Base-by-base conservation (phyloP, 2,888 invertebrate genomes). In the Cataglyphis livida region DNA sequence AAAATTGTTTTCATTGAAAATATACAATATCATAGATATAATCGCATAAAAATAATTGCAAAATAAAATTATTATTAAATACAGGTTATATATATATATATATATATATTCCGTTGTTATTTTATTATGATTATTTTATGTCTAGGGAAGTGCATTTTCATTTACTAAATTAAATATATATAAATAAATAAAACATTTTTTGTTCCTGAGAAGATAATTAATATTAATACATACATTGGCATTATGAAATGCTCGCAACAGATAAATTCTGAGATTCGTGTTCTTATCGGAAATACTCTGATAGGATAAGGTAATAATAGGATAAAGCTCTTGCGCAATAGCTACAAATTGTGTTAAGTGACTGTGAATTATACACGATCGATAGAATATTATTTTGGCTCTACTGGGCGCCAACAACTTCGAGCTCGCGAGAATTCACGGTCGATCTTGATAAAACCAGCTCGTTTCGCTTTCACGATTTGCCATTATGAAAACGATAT, bases 301-400 rank as follows among this genome's bases (percentile, higher is more conserved):
- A 79, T 18, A 32, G 71, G 73, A 79, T 79, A 71, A 71, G 44
- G 44, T 25, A 71, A 61, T 79, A 79, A 79, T 71, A 48, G 73
- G 59, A 79, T 79, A 48, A 79, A 79, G 44, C 78, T 44, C 44
- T 35, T 5, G 78, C 12, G 59, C 59, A 21, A 71, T 79, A 79
- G 61, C 32, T 79, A 71, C 35, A 59, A 71, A 79, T 79, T 71
- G 78, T 78, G 78, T 79, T 79, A 79, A 79, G 59, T 79, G 59
- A 48, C 78, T 71, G 73, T 79, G 25, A 79, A 79, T 79, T 79
- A 71, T 44, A 44, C 35, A 71, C 59, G 73, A 79, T 79, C 73
- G 41, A 79, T 79, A 59, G 35, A 59, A 70, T 79, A 71, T 79
- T 71, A 79, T 79, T 79, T 79, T 41, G 59, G 44, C 44, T 79